Conservation (phyloP, 2,888 invertebrate genomes). For the Apamea crenata region DNA sequence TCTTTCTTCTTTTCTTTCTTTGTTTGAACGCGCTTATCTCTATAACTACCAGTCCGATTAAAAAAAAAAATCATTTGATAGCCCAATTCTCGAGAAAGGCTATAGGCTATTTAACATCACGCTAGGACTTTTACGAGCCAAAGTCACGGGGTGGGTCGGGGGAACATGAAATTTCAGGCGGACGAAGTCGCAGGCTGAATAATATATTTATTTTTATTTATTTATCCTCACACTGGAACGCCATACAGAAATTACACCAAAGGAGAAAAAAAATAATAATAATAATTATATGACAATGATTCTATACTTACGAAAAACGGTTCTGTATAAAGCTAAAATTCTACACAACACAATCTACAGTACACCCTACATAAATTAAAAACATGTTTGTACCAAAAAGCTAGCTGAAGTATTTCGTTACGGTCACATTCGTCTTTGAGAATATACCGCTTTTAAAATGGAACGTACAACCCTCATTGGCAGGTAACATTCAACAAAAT, state of each 20-base stretch:
- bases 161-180: too few species aligned
- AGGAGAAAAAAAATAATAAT: neutral
- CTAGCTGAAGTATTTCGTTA: neutral
- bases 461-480: constrained; percentile 16
- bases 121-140: too few species aligned
- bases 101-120: neutral
- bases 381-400: neutral
- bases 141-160: too few species aligned
- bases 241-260: too few species aligned
- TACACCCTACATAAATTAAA: neutral
- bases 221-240: too few species aligned
- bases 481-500: constrained; percentile 37
- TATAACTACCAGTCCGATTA: too few species aligned
- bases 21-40: too few species aligned
- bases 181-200: neutral
- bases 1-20: too few species aligned
- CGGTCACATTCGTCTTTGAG: neutral
- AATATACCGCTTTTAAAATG: constrained; percentile 1
- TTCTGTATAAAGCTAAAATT: neutral
- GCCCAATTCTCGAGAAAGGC: neutral
- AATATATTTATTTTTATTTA: too few species aligned
- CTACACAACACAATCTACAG: neutral
- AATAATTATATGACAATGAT: neutral
- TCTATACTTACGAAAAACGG: neutral
- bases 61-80: too few species aligned